Evolutionary conservation across 2,888 invertebrate genomes (phyloP), one percentile per base, ranked within the genome.

Genomic region (Trissoscelio sp.): DNA sequence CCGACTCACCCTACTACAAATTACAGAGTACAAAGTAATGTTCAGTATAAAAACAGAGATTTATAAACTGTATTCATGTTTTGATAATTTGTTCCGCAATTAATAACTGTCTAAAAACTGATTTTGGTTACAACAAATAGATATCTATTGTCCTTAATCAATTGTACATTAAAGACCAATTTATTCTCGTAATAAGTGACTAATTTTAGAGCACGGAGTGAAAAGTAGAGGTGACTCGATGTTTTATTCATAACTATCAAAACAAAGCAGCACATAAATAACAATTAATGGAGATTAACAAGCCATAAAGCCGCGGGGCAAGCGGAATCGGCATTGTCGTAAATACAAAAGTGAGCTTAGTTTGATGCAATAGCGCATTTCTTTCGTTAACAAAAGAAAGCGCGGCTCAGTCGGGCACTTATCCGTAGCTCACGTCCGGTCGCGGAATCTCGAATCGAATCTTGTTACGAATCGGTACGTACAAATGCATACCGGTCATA

Each of bases 391-490:
- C 72, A 77, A 77, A 81, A 81, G 77, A 77, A 77, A 70, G 66
- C 53, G 58, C 53, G 14, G 44, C 55, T 28, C 3, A 9, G 58
- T 55, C 18, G 14, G 22, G 58, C 34, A 81, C 66, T 81, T 81
- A 81, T 81, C 66, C 72, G 81, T 67, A 66, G 70, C 81, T 81
- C 81, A 73, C 77, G 77, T 81, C 70, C 74, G 69, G 64, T 57
- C 57, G 81, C 66, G 74, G 70, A 83, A 84, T 84, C 84, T 84
- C 72, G 72, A 34, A 80, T 80, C 55, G 83, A 84, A 86, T 85
- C 86, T 85, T 83, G 87, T 84, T 85, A 82, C 86, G 87, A 87
- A 87, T 88, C 86, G 85, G 86, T 87, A 86, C 86, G 84, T 85
- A 85, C 86, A 85, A 82, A 82, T 79, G 79, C 79, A 82, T 73